Conservation (phyloP, 1,140 invertebrate genomes). For the Drosophila simulans region DNA sequence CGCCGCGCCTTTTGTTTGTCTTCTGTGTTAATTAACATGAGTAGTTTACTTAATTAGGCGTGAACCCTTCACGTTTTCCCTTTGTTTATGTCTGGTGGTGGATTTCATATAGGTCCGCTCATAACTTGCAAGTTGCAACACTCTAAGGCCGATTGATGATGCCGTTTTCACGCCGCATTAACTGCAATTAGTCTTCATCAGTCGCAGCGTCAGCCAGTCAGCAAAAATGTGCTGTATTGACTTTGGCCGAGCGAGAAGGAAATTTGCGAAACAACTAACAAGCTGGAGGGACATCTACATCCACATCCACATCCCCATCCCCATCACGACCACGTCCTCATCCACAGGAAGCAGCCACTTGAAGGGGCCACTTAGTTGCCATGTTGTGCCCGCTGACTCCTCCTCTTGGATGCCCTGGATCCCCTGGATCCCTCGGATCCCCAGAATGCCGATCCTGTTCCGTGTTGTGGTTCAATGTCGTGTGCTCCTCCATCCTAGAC, state of each 20-base stretch:
- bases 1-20: constrained; percentile 63
- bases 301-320: not conserved
- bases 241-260: constrained; percentile 32
- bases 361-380: constrained; percentile 73
- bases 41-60: constrained; percentile 80
- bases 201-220: constrained; percentile 60
- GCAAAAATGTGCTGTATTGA: constrained; percentile 48
- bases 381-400: constrained; percentile 47
- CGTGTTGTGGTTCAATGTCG: constrained; percentile 70
- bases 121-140: constrained; percentile 22
- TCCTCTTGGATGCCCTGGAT: not conserved
- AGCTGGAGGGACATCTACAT: constrained; percentile 26
- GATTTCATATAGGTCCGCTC: constrained; percentile 6
- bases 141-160: constrained; percentile 53
- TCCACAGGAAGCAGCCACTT: constrained; percentile 48
- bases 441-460: constrained; percentile 17
- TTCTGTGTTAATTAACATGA: constrained; percentile 78
- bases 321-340: not conserved
- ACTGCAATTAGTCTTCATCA: constrained; percentile 81
- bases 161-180: constrained; percentile 70
- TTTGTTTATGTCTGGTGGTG: constrained; percentile 67
- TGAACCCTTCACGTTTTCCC: constrained; percentile 44
- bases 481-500: constrained; percentile 41
- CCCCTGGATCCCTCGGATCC: not conserved
- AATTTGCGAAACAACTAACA: constrained; percentile 64